Percentiles rank a stretch among this genome's conserved stretches.
Conservation (phyloP, 2,113 vertebrate genomes). For the Cyanoramphus novaezelandiae region DNA sequence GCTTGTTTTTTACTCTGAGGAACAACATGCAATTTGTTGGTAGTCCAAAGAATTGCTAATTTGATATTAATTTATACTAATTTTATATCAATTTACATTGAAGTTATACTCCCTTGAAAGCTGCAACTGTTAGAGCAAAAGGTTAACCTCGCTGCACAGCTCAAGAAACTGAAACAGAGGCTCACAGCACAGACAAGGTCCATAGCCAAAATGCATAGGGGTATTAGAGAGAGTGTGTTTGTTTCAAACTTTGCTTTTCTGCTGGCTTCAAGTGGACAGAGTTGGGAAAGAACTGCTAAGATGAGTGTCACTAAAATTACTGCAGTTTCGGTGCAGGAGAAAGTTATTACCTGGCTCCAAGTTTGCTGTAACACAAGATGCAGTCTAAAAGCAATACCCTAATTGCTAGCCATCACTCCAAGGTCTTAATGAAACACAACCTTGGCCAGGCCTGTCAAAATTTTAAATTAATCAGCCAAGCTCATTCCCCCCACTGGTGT, state of each 20-base stretch:
- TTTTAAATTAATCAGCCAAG: background rate
- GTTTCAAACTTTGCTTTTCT: background rate
- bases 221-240: background rate
- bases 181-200: background rate
- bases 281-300: background rate
- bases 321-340: background rate
- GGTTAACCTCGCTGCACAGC: background rate
- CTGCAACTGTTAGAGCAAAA: background rate
- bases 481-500: background rate
- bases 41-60: background rate
- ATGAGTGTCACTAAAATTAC: background rate
- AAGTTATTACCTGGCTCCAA: background rate
- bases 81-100: background rate
- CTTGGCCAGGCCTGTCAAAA: background rate
- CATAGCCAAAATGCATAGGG: background rate
- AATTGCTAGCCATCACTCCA: background rate
- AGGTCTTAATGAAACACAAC: background rate
- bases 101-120: background rate
- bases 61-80: conserved; percentile 14
- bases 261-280: background rate
- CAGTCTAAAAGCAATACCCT: background rate
- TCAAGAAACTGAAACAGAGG: background rate
- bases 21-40: background rate
- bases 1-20: background rate
- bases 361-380: background rate